phyloP scores from a whole-genome alignment of 2,113 vertebrate genomes.

The Leucoraja erinaceus region DNA sequence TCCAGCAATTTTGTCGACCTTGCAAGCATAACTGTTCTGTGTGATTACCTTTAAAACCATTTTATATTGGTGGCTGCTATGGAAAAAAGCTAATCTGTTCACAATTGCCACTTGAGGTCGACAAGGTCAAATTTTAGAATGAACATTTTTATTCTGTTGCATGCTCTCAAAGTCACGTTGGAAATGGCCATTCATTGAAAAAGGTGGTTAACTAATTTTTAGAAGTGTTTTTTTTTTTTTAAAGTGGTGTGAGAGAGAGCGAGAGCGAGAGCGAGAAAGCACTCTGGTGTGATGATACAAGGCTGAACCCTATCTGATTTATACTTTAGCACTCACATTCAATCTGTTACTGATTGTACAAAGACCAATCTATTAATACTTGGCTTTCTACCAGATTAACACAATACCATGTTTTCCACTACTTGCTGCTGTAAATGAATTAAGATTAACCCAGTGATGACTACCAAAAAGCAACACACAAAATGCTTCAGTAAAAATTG shows the following conservation, averaged over 20 bases:
- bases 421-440: background rate
- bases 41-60: too few relatives aligned
- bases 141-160: background rate
- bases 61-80: background rate
- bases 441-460: background rate
- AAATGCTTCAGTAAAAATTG: background rate
- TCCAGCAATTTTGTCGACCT: too few relatives aligned
- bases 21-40: too few relatives aligned
- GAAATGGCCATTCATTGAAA: background rate
- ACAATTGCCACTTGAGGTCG: background rate
- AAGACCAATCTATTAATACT: conserved; percentile 8
- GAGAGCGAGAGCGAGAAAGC: background rate
- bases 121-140: background rate
- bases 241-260: background rate
- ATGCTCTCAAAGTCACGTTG: background rate
- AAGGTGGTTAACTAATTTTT: background rate
- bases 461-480: background rate
- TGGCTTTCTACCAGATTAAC: background rate
- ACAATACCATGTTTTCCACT: background rate
- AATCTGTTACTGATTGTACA: background rate
- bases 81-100: background rate
- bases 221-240: background rate
- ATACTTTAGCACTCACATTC: background rate
- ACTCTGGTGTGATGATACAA: background rate
- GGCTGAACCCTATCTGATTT: background rate